phyloP scores from a whole-genome alignment of 2,113 vertebrate genomes.

The Ammospiza caudacuta region DNA sequence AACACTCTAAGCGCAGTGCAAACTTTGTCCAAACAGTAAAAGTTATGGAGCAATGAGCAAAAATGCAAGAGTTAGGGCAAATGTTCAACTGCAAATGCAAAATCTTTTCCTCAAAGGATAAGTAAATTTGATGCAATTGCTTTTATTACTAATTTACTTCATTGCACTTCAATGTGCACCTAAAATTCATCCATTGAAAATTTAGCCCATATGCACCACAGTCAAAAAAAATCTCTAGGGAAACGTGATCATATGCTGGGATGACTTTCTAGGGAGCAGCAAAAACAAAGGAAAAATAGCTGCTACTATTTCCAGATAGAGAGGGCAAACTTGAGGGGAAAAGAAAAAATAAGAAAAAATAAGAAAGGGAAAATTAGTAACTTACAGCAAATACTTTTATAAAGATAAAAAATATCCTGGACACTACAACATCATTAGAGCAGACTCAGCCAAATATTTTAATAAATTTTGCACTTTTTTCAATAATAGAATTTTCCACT shows the following conservation, averaged over 20 bases:
- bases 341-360: background rate
- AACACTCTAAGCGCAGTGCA: background rate
- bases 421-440: background rate
- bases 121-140: constrained; percentile 11
- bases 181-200: background rate
- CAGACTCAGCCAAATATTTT: background rate
- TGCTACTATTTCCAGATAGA: background rate
- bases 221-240: background rate
- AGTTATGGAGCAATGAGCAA: background rate
- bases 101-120: constrained; percentile 14
- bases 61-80: background rate
- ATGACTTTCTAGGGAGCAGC: constrained; percentile 9
- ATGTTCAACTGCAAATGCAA: background rate
- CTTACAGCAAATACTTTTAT: background rate
- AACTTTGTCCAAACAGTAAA: background rate
- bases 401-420: background rate
- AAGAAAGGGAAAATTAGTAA: rapidly evolving
- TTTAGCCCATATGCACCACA: background rate
- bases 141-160: constrained; percentile 11
- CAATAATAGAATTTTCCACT: background rate
- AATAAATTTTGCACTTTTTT: background rate
- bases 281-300: background rate
- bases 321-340: background rate
- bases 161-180: background rate
- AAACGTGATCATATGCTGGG: background rate